Conservation (phyloP, 1,140 invertebrate species). For the Adoxophyes honmai region DNA sequence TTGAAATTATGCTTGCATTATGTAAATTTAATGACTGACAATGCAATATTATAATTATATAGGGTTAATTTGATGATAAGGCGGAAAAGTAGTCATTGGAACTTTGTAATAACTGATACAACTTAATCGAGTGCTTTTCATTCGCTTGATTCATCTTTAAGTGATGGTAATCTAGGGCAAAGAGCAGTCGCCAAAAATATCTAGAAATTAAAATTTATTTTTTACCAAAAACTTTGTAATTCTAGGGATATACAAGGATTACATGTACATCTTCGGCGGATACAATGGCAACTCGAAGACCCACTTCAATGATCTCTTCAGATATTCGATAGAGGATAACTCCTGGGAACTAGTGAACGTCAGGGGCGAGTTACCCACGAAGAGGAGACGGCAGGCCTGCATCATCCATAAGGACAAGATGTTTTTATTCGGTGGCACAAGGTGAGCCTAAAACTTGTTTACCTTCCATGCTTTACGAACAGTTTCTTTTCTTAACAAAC, state of each 20-base stretch:
- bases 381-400: constrained; percentile 88
- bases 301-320: constrained; percentile 91
- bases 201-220: too few species aligned
- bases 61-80: too few species aligned
- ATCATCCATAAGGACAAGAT: constrained; percentile 84
- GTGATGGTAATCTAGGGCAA: too few species aligned
- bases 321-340: constrained; percentile 81
- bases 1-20: too few species aligned
- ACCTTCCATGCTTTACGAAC: constrained; percentile 9
- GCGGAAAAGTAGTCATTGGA: too few species aligned
- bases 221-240: constrained; percentile 16
- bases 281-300: constrained; percentile 85
- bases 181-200: too few species aligned
- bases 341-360: constrained; percentile 81
- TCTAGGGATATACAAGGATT: constrained; percentile 82
- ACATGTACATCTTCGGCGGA: constrained; percentile 93
- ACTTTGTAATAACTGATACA: too few species aligned
- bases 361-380: constrained; percentile 80
- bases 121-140: too few species aligned
- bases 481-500: too few species aligned
- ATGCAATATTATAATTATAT: too few species aligned
- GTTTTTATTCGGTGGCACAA: constrained; percentile 92
- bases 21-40: too few species aligned
- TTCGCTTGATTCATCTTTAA: too few species aligned
- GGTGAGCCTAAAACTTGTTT: constrained; percentile 68